Evolutionary conservation across 2,113 vertebrate species (phyloP).

Genomic region (Lethenteron camtschaticum): DNA sequence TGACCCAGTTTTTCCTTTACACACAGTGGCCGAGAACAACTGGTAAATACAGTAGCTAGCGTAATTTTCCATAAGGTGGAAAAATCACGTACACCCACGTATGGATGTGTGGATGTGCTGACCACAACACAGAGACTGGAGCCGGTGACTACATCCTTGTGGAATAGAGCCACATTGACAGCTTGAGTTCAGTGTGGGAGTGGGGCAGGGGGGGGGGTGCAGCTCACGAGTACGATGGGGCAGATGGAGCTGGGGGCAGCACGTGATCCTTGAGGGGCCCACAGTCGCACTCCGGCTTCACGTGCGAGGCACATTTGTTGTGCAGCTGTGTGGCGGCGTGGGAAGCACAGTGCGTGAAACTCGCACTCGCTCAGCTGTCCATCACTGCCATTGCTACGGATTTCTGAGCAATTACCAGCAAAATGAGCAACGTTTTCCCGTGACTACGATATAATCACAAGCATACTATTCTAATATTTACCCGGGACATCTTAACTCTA

Average conservation of each 20-base stretch:
- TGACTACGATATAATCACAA: no score
- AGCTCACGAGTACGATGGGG: conserved; percentile 41
- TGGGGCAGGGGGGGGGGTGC: neutral
- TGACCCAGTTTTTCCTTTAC: no score
- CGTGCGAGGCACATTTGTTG: conserved; percentile 32
- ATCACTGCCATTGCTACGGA: no score
- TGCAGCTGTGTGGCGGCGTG: conserved; percentile 30
- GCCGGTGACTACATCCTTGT: neutral
- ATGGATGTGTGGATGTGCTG: neutral
- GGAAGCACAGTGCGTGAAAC: no score
- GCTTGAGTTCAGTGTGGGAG: neutral
- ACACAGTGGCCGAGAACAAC: no score
- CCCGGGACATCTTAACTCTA: no score
- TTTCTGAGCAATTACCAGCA: no score
- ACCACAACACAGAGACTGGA: neutral
- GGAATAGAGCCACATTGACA: neutral
- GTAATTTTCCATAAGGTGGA: neutral
- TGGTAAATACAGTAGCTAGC: no score
- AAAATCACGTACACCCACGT: neutral
- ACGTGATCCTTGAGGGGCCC: conserved; percentile 51
- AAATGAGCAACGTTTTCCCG: no score
- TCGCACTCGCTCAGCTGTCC: no score
- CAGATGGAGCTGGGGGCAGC: conserved; percentile 56
- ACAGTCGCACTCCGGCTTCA: conserved; percentile 35
- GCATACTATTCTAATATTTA: no score